phyloP scores from a whole-genome alignment of 2,113 vertebrate genomes.

The Pandion haliaetus region DNA sequence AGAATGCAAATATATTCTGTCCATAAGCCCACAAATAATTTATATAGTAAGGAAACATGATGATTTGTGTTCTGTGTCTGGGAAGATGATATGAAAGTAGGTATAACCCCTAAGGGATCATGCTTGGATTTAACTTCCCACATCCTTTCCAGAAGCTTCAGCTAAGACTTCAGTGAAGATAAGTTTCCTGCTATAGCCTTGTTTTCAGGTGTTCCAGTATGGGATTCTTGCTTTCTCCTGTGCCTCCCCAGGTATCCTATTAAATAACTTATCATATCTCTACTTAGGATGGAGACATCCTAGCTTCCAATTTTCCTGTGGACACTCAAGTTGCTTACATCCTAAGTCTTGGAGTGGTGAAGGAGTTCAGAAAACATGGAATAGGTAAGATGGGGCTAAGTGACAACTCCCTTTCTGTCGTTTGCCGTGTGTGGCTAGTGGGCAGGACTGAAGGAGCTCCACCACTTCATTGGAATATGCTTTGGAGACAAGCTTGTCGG shows the following conservation, averaged over 20 bases:
- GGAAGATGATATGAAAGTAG: neutral
- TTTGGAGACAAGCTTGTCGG: neutral
- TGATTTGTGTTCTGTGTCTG: neutral
- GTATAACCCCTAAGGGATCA: neutral
- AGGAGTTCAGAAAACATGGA: slow-evolving; percentile 97
- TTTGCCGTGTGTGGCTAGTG: neutral
- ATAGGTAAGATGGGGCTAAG: slow-evolving; percentile 82
- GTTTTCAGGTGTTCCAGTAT: neutral
- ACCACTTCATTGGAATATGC: neutral
- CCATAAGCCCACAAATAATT: neutral
- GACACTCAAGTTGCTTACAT: slow-evolving; percentile 99
- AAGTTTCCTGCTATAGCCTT: neutral
- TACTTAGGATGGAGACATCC: slow-evolving; percentile 93
- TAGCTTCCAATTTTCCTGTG: slow-evolving; percentile 94
- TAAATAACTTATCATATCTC: slow-evolving; percentile 8
- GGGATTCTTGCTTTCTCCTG: neutral
- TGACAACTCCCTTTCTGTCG: neutral
- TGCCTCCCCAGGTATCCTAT: neutral
- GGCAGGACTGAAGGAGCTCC: neutral
- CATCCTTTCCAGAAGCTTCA: neutral
- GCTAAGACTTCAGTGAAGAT: neutral
- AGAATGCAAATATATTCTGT: neutral
- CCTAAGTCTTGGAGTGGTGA: slow-evolving; percentile 95
- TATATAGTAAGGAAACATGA: neutral
- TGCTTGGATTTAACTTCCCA: neutral